These are phyloP conservation scores for Pseudocheirus occidentalis DNA, from an alignment of 2,797 vertebrate genomes.

Conservation along the genomic window DNA sequence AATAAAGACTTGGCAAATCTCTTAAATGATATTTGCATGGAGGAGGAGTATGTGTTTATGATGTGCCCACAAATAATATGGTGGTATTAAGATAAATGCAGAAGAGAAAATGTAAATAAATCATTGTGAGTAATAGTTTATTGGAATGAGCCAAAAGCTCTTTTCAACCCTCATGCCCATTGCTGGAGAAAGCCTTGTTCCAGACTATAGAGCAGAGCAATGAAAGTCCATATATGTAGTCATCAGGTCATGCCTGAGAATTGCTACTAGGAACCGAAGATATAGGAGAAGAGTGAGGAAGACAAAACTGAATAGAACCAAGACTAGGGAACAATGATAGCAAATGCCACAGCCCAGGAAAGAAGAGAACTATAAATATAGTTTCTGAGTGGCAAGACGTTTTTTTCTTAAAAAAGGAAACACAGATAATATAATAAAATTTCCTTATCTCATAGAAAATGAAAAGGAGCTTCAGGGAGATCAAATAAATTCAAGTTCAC, in stretches of 20 bases:
- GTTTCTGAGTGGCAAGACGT: background rate
- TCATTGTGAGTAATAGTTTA: background rate
- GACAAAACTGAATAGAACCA: background rate
- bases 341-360: too few species aligned
- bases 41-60: background rate
- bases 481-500: background rate
- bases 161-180: background rate
- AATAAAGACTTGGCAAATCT: background rate
- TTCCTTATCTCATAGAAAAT: background rate
- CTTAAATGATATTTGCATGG: slow-evolving; percentile 22
- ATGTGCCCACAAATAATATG: slow-evolving; percentile 30
- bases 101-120: slow-evolving; percentile 22
- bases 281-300: background rate
- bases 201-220: background rate
- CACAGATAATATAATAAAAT: background rate
- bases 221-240: background rate
- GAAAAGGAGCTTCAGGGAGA: background rate
- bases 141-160: background rate
- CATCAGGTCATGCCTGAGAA: background rate
- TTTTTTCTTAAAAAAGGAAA: background rate
- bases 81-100: background rate
- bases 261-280: slow-evolving; percentile 13
- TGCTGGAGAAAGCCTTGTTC: slow-evolving; percentile 1
- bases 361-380: background rate
- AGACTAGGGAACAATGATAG: too few species aligned